Evolutionary conservation across 2,797 vertebrate species (phyloP), one percentile per base, ranked within the genome.

Genomic region (Diplodus puntazzo): DNA sequence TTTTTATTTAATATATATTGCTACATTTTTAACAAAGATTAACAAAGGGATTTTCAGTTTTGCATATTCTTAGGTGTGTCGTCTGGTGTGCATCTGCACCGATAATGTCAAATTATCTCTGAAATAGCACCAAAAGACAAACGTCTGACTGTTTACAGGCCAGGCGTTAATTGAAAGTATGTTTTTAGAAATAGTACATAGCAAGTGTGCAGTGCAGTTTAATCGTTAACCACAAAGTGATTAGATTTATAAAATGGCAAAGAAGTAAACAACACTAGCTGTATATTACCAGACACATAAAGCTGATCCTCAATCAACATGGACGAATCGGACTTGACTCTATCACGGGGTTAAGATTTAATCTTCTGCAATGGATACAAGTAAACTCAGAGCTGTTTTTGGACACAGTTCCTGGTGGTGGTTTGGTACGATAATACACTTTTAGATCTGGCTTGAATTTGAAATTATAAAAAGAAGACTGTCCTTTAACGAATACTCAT

Each of bases 41-140:
- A 90, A 91, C 76, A 89, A 92, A 84, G 77, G 87, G 87, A 82
- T 87, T 92, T 85, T 86, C 69, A 80, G 83, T 87, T 93, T 93
- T 94, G 93, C 93, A 94, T 94, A 94, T 93, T 88, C 82, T 89
- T 91, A 81, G 82, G 81, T 93, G 86, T 89, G 84, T 92, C 80
- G 89, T 93, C 92, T 89, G 84, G 81, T 86, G 89, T 92, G 88
- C 86, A 61, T 87, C 78, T 86, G 88, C 89, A 92, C 91, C 87
- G 76, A 92, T 87, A 86, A 86, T 73, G 88, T 93, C 92, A 93
- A 94, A 94, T 93, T 88, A 87, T 91, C 79, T 82, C 75, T 85
- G 88, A 90, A 90, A 83, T 93, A 95, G 94, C 95, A 95, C 95
- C 95, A 94, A 94, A 91, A 91, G 83, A 89, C 89, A 94, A 89